Percentiles rank a stretch among this genome's conserved stretches.
Conservation (phyloP, 2,113 vertebrate genomes). For the Pelusios castaneus region DNA sequence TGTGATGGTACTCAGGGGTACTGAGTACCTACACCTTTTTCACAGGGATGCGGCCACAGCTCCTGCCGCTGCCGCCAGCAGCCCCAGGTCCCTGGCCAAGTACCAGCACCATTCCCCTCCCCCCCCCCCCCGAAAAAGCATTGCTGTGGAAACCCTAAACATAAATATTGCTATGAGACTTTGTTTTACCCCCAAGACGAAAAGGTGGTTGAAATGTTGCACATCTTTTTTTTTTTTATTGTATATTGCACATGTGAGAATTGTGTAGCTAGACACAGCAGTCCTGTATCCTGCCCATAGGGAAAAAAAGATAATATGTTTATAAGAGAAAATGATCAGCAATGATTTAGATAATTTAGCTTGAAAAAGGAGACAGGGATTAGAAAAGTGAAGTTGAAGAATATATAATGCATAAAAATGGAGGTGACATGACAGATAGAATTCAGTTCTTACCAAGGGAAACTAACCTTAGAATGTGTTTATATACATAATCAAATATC, state of each 20-base stretch:
- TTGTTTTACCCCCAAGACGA: constrained; percentile 31
- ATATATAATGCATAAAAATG: not conserved
- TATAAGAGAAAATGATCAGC: constrained; percentile 6
- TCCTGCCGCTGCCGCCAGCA: too few species aligned
- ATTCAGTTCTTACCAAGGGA: constrained; percentile 11
- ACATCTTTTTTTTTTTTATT: constrained; percentile 31
- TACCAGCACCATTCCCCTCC: too few species aligned
- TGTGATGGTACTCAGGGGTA: too few species aligned
- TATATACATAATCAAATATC: not conserved
- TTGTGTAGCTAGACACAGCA: constrained; percentile 29
- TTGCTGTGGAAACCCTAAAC: constrained; percentile 70
- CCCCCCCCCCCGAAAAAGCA: too few species aligned
- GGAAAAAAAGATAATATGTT: constrained; percentile 4
- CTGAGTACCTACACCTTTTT: too few species aligned
- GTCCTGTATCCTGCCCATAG: not conserved
- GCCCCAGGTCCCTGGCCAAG: too few species aligned
- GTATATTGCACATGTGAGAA: not conserved
- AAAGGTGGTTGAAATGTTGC: constrained; percentile 13
- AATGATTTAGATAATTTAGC: constrained; percentile 25
- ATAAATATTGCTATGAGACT: constrained; percentile 63
- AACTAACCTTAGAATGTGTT: not conserved
- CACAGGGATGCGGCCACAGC: too few species aligned
- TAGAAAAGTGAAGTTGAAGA: not conserved
- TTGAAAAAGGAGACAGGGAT: not conserved
- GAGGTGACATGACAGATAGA: not conserved